These are phyloP conservation scores for Patella depressa DNA, from an alignment of 2,888 invertebrate species.

Conservation along the genomic window DNA sequence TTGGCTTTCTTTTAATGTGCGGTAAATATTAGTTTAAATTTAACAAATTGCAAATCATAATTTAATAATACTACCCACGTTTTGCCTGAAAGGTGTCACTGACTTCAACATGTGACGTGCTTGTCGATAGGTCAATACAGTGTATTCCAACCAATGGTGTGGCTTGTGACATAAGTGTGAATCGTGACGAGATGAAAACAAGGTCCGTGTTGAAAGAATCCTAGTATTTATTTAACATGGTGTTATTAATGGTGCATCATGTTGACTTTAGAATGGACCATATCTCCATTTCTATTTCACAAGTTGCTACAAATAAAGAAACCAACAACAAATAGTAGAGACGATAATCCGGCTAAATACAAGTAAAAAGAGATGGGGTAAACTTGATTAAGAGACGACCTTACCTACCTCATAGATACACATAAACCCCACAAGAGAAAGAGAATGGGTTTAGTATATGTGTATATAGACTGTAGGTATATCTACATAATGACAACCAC, in stretches of 20 bases:
- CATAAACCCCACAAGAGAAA: neutral
- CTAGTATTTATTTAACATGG: constrained; percentile 2
- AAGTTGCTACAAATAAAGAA: constrained; percentile 9
- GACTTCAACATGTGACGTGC: neutral
- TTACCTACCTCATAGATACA: constrained; percentile 1
- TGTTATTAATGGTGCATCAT: constrained; percentile 10
- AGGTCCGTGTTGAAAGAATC: neutral
- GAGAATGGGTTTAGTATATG: neutral
- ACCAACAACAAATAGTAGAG: constrained; percentile 7
- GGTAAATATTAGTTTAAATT: too few relatives aligned
- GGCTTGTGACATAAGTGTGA: constrained; percentile 10
- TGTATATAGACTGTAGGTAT: too few relatives aligned
- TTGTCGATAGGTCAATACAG: constrained; percentile 10
- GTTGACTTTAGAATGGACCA: constrained; percentile 1
- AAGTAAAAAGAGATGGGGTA: constrained; percentile 7
- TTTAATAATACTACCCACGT: too few relatives aligned
- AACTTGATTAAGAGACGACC: neutral
- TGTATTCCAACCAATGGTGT: constrained; percentile 9
- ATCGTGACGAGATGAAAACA: constrained; percentile 5
- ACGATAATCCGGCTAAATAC: neutral
- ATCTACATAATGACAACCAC: too few relatives aligned
- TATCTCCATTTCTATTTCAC: constrained; percentile 2
- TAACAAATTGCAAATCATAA: too few relatives aligned
- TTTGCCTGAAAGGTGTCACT: too few relatives aligned
- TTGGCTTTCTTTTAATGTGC: too few relatives aligned